Base-by-base conservation (phyloP, 2,888 invertebrate genomes). In the Eueremaeus valkanovi region DNA sequence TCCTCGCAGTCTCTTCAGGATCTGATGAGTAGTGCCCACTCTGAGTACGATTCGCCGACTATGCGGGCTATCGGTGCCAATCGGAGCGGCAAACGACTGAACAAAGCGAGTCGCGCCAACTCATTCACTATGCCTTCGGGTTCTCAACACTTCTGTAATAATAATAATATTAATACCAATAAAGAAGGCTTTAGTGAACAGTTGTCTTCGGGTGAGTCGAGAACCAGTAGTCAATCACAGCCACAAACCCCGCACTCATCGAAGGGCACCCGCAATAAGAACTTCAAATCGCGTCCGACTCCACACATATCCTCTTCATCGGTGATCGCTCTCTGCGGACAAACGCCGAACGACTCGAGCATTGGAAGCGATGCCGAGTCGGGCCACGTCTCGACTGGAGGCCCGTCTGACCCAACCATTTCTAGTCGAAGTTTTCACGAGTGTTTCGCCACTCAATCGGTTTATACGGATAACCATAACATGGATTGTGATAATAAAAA, bases 41-140 rank as follows among this genome's bases (percentile, higher is more conserved):
- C 40, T 42, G 68, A 68, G 13, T 36, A n/a, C 24, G 68, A 68
- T 24, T 33, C n/a, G 13, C 16, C 16, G 8, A n/a, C 63, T 11
- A 68, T 68, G 68, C 40, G 68, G 40, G 36, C 68, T 18, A 42
- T 68, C 33, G 66, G 66, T 66, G 66, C 45, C 24, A 75, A 72
- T 36, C 33, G 72, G 29, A 27, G 45, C 18, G 55, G 72, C 16
- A 72, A 72, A 31, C 29, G 72, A 13, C 68, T 68, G 11, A 68
- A 68, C 29, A 63, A 63, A 29, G 40, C 40, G 42, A 66, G 63
- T 74, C 74, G 74, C 66, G 74, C 74, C 66, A 74, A 74, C 42
- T 74, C 74, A 40, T 74, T 66, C 24, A 74, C 66, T n/a, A 42
- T 70, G 49, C 42, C 42, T 31, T 27, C 45, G 21, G 27, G 24